Evolutionary conservation across 2,797 vertebrate genomes (phyloP), one percentile per base, ranked within the genome.

Genomic region (Alosa sapidissima): DNA sequence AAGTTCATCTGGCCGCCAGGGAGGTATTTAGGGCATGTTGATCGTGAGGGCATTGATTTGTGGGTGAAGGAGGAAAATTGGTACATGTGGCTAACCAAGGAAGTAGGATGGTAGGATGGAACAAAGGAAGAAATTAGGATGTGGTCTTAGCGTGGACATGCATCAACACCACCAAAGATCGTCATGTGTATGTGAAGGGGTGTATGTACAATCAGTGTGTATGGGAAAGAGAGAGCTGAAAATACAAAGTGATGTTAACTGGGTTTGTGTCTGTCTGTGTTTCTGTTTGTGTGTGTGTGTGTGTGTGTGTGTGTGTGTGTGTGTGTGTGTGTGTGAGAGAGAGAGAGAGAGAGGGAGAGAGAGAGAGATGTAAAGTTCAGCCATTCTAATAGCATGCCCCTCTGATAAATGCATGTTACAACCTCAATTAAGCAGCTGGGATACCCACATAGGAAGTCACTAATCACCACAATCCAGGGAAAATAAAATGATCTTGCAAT

Each of bases 31-130:
- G 11, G 6, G 9, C 6, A 33, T 10, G 62, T 36, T 36, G 28
- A 68, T 68, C 1, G 24, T 68, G 24, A 68, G 33, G 62, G 62
- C 62, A 68, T 33, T 68, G 62, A 68, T 28, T 11, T 68, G 62
- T 33, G 33, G 33, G 62, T 14, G 62, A 68, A 68, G 24, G 62
- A 33, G 62, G 62, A 68, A 68, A 68, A 68, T 68, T 68, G 62
- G 24, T 68, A 68, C 24, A 33, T 68, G 62, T 33, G 62, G 62
- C 62, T 24, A 52, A 28, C 62, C n/a, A n/a, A n/a, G n/a, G n/a
- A 28, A 28, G 28, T 28, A 28, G 28, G 28, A 28, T 28, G 28
- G 28, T 28, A 28, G 28, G 28, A 1, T 28, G 28, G 28, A 28
- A 28, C 28, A 11, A 2, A 10, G 62, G 28, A 1, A 33, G n/a